Evolutionary conservation across 1,140 invertebrate species (phyloP), one percentile per base, ranked within the genome.

Genomic region (Archivesica marissinica): DNA sequence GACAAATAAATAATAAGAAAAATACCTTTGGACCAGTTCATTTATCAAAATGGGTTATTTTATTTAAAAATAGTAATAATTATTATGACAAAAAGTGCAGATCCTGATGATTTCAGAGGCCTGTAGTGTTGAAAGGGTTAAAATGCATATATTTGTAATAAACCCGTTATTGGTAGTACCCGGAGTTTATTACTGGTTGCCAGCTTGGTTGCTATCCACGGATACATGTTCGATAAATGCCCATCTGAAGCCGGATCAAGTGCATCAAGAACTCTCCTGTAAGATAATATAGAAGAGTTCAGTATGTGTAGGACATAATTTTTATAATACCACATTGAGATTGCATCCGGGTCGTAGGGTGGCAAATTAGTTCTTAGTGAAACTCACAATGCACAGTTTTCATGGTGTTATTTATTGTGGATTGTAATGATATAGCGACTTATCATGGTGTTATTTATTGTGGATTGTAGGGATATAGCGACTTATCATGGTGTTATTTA

Each of bases 231-330:
- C 23, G 77, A 44, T 17, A 79, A 28, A 35, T 79, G 77, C 25
- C n/a, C 15, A 11, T 35, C 41, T 35, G 23, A 25, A 11, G 0
- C 23, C 23, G 56, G 25, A 47, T 25, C 23, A 2, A 38, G 11
- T 20, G 77, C n/a, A 56, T 79, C 77, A 64, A 79, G 33, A 2
- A 66, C 15, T n/a, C 44, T 41, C 56, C 77, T 79, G 39, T 39
- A 64, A 79, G n/a, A n/a, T n/a, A n/a, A n/a, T n/a, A n/a, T n/a
- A n/a, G n/a, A n/a, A n/a, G n/a, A n/a, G n/a, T n/a, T n/a, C n/a
- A n/a, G n/a, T n/a, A n/a, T n/a, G n/a, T n/a, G n/a, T n/a, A n/a
- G n/a, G n/a, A n/a, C n/a, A n/a, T n/a, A n/a, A n/a, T n/a, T n/a
- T n/a, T n/a, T n/a, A n/a, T n/a, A n/a, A n/a, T n/a, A n/a, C n/a